A percentile compares a stretch with the other conserved stretches of the same genome.
Evolutionary conservation across 2,797 vertebrate species (phyloP).

Genomic region (Leptoclinus maculatus): DNA sequence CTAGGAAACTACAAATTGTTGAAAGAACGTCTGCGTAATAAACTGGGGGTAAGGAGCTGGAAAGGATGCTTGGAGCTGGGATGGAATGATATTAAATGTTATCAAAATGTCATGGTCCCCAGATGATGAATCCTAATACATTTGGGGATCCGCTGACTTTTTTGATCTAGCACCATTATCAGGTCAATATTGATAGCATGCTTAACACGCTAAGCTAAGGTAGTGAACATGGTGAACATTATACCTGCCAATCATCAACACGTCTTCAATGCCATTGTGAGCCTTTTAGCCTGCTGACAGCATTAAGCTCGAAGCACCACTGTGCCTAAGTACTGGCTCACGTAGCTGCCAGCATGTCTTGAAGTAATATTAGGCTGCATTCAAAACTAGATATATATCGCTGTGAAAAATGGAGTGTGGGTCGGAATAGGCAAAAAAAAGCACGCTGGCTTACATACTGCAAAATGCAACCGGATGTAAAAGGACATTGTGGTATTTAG

Average conservation of each 20-base stretch:
- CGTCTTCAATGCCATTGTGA: background rate
- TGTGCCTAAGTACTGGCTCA: background rate
- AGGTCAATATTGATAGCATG: background rate
- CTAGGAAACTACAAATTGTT: background rate
- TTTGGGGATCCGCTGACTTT: background rate
- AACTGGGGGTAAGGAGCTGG: background rate
- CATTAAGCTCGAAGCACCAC: background rate
- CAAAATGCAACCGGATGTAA: background rate
- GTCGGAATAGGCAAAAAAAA: background rate
- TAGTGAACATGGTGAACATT: too few relatives aligned
- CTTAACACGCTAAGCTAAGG: background rate
- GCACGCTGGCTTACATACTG: background rate
- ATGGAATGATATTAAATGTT: background rate
- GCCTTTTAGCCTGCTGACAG: background rate
- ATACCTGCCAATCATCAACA: background rate
- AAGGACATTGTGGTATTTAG: background rate
- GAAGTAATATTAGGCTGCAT: background rate
- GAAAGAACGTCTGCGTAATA: background rate
- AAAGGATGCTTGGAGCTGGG: background rate
- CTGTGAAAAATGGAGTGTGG: background rate
- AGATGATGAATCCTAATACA: background rate
- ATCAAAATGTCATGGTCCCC: background rate
- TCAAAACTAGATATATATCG: background rate
- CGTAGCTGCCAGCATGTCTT: background rate
- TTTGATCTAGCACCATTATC: background rate